Evolutionary conservation across 2,888 invertebrate genomes (phyloP).

Genomic region (Cloeon dipterum): DNA sequence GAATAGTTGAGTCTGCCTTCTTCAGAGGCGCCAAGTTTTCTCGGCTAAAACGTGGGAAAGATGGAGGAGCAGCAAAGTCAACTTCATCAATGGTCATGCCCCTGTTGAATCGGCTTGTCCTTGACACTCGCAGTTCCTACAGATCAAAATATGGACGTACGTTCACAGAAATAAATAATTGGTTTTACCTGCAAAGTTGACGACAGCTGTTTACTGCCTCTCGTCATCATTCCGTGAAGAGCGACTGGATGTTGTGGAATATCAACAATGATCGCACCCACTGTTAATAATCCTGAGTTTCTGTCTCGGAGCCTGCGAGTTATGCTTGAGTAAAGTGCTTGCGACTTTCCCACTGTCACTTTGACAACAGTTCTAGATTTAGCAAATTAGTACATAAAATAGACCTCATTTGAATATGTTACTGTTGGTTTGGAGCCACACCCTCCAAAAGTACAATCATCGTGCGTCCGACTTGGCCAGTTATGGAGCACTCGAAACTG

Average conservation of each 20-base stretch:
- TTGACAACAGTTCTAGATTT: slow-evolving; percentile 72
- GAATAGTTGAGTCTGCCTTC: slow-evolving; percentile 28
- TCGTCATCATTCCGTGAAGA: slow-evolving; percentile 92
- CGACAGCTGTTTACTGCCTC: slow-evolving; percentile 79
- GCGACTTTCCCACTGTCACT: slow-evolving; percentile 77
- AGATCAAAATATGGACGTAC: slow-evolving; percentile 6
- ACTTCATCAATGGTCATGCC: slow-evolving; percentile 31
- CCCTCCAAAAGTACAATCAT: slow-evolving; percentile 85
- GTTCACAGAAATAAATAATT: background rate
- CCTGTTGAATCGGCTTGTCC: slow-evolving; percentile 51
- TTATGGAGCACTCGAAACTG: slow-evolving; percentile 52
- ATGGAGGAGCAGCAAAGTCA: slow-evolving; percentile 12
- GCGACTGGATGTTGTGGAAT: slow-evolving; percentile 97
- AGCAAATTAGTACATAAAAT: too few relatives aligned
- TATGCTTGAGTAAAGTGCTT: slow-evolving; percentile 72
- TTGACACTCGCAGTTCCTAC: slow-evolving; percentile 56
- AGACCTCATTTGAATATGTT: slow-evolving; percentile 15
- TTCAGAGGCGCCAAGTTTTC: slow-evolving; percentile 11
- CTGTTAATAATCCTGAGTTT: slow-evolving; percentile 56
- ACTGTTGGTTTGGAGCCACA: slow-evolving; percentile 73
- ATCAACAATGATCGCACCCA: slow-evolving; percentile 79
- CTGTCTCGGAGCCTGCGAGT: slow-evolving; percentile 51
- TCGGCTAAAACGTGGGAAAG: slow-evolving; percentile 10
- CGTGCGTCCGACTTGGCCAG: slow-evolving; percentile 75
- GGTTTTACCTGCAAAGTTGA: slow-evolving; percentile 56